phyloP scores from a whole-genome alignment of 2,888 invertebrate species.

The Antheraea assamensis region DNA sequence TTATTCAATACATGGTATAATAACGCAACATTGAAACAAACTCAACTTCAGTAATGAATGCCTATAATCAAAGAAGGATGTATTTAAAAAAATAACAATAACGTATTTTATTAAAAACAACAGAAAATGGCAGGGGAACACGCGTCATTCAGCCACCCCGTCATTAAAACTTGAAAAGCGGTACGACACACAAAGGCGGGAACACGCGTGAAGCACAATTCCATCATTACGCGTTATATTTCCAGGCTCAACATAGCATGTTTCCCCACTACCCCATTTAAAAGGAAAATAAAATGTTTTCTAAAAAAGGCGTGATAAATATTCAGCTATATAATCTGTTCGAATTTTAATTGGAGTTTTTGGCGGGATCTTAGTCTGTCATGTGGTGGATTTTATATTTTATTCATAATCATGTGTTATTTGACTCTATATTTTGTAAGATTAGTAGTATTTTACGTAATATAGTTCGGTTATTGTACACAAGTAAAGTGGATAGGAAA shows the following conservation, averaged over 20 bases:
- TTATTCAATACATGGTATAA: too few species aligned
- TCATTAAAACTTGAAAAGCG: constrained; percentile 14
- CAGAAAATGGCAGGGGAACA: constrained; percentile 1
- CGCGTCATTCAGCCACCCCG: constrained; percentile 15
- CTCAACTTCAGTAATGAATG: too few species aligned
- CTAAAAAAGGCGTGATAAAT: background rate
- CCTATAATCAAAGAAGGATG: background rate
- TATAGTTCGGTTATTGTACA: too few species aligned
- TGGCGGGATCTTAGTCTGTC: too few species aligned
- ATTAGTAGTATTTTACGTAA: too few species aligned
- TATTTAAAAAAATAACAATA: background rate
- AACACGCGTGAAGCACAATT: constrained; percentile 27
- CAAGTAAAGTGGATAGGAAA: too few species aligned
- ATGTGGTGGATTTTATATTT: too few species aligned
- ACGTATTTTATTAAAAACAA: background rate
- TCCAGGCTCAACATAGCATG: constrained; percentile 28
- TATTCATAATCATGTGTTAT: too few species aligned
- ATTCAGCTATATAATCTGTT: background rate
- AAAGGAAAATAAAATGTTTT: background rate
- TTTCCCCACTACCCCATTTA: constrained; percentile 45
- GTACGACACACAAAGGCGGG: constrained; percentile 2
- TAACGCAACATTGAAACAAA: too few species aligned
- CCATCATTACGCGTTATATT: constrained; percentile 23
- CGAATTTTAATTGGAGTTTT: too few species aligned
- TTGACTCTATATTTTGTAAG: too few species aligned